Base-by-base conservation (phyloP, 2,113 vertebrate species). In the Daubentonia madagascariensis region DNA sequence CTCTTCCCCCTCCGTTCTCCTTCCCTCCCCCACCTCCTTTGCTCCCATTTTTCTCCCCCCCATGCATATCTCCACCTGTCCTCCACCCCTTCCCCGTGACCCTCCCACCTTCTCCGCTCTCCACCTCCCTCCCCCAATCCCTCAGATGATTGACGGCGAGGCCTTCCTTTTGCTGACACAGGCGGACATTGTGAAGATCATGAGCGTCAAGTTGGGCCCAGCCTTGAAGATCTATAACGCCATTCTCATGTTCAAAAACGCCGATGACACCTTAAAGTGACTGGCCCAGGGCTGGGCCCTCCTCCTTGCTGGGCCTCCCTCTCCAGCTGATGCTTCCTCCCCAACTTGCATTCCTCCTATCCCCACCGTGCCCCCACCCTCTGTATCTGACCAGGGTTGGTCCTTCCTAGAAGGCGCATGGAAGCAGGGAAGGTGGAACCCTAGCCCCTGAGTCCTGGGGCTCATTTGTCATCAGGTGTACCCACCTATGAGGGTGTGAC, bases 171-270 rank as follows among this genome's bases (percentile, higher is more conserved):
- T 99, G 98, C 99, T 99, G 98, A 99, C 99, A 0, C 99, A 99
- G 98, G 99, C 99, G 23, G 99, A 99, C 98, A 99, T 99, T 85
- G 99, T 99, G 98, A 99, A 99, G 99, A 99, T 99, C 97, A 99
- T 99, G 99, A 99, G 99, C 90, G 99, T 99, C 98, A 99, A 99
- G 98, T 99, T 99, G 43, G 99, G 99, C 76, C 99, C 99, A 0
- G 99, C 99, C 43, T 99, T 99, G 96, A 99, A 99, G 99, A 99
- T 99, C 98, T 99, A 99, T 99, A 99, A 99, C 28, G 99, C 99
- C 98, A 99, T 99, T 96, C 99, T 99, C 98, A 99, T 99, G 99
- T 99, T 99, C 98, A 99, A 99, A 99, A 99, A 99, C 0, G 99
- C 99, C 67, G 99, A 99, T 43, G 99, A 99, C 98, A 99, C 99